phyloP scores from a whole-genome alignment of 35 echinoderm and acorn worm species.

The Antedon bifida region DNA sequence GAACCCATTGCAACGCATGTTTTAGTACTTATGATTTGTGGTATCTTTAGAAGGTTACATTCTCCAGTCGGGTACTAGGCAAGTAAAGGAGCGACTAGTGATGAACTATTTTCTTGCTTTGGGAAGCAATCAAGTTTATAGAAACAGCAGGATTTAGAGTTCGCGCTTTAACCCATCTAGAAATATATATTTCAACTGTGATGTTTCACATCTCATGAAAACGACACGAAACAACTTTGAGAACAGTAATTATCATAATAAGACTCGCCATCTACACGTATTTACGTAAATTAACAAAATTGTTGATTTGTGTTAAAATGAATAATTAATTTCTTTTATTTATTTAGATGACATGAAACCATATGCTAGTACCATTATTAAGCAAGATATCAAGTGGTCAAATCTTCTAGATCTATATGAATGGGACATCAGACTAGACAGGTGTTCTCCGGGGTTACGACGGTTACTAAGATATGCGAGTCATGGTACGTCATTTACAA shows the following conservation, averaged over 20 bases:
- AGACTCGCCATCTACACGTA: slow-evolving; percentile 9
- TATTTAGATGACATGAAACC: no score
- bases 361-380: no score
- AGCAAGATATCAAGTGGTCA: no score
- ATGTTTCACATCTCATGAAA: slow-evolving; percentile 38
- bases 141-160: slow-evolving; percentile 29
- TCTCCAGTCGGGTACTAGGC: slow-evolving; percentile 16
- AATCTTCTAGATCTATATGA: no score
- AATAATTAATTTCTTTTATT: no score
- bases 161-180: neutral
- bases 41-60: slow-evolving; percentile 18
- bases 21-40: slow-evolving; percentile 31
- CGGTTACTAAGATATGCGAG: no score
- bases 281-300: no score
- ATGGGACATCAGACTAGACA: no score
- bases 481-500: no score
- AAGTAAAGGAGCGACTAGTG: neutral
- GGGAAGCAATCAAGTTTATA: neutral
- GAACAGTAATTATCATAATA: slow-evolving; percentile 22
- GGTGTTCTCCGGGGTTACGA: no score
- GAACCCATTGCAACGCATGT: slow-evolving; percentile 24
- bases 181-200: slow-evolving; percentile 46
- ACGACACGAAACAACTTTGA: slow-evolving; percentile 41
- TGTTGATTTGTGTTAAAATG: no score
- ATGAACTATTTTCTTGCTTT: slow-evolving; percentile 19